Conservation (phyloP, 2,113 vertebrate genomes). For the Nycticebus coucang region DNA sequence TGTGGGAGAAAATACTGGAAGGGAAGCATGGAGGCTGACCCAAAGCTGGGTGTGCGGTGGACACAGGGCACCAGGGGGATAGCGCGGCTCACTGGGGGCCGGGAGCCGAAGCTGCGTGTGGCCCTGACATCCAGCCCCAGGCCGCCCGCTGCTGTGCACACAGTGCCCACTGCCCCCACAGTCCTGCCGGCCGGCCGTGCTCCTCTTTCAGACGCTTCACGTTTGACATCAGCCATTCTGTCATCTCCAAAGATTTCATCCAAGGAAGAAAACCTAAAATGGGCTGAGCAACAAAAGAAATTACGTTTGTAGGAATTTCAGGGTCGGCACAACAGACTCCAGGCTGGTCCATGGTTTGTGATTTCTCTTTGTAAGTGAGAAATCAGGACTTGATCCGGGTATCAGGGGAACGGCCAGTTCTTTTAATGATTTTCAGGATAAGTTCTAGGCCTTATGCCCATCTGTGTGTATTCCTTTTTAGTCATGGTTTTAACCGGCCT, state of each 20-base stretch:
- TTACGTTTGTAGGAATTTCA: neutral
- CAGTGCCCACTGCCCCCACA: neutral
- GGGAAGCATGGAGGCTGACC: neutral
- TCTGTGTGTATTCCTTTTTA: rapidly evolving
- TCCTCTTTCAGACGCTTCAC: neutral
- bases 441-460: neutral
- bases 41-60: rapidly evolving
- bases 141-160: no score
- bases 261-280: neutral
- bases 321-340: neutral
- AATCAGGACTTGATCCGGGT: neutral
- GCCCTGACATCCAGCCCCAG: no score
- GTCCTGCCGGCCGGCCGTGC: neutral
- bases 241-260: constrained; percentile 5
- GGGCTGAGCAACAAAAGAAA: neutral
- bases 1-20: neutral
- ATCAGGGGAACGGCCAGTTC: no score
- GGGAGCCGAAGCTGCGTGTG: no score
- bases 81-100: rapidly evolving
- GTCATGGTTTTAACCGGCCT: neutral
- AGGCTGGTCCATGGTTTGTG: neutral
- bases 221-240: neutral
- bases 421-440: no score
- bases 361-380: neutral
- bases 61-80: rapidly evolving